A percentile compares a stretch with the other conserved stretches of the same genome.
These are phyloP conservation scores for Amblyraja radiata DNA, from an alignment of 2,797 vertebrate species.

Conservation along the genomic window DNA sequence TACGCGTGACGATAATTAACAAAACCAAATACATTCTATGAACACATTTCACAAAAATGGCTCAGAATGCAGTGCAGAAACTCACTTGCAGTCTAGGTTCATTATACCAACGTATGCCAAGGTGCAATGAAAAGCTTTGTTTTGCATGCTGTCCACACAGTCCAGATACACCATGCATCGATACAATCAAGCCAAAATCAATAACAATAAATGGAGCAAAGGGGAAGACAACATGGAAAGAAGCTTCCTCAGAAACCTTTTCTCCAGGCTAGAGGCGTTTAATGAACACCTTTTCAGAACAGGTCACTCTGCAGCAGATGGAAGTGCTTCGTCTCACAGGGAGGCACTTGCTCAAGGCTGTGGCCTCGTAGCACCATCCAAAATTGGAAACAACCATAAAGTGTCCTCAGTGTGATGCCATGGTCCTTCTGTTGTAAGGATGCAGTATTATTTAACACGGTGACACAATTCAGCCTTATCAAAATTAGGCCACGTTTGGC, in stretches of 20 bases:
- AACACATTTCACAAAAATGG: neutral
- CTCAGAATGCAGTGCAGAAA: neutral
- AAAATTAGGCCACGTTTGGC: neutral
- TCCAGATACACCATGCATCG: too few relatives aligned
- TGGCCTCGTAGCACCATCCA: neutral
- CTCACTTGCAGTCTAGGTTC: neutral
- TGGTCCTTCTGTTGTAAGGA: neutral
- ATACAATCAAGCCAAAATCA: too few relatives aligned
- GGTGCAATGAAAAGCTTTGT: too few relatives aligned
- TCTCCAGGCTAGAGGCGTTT: neutral
- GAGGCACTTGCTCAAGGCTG: neutral
- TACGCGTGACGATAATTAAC: too few relatives aligned
- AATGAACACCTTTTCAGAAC: slow-evolving; percentile 13
- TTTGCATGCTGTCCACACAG: too few relatives aligned
- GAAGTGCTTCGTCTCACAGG: neutral
- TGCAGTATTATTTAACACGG: too few relatives aligned
- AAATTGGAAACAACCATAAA: neutral
- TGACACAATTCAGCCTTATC: neutral
- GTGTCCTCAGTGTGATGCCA: neutral
- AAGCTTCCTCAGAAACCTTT: neutral
- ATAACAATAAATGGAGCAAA: too few relatives aligned
- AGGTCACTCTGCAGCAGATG: neutral
- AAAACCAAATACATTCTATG: too few relatives aligned
- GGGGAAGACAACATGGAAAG: too few relatives aligned
- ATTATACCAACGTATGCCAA: too few relatives aligned